phyloP scores from a whole-genome alignment of 2,888 invertebrate species.

The Rhogogaster chlorosoma region DNA sequence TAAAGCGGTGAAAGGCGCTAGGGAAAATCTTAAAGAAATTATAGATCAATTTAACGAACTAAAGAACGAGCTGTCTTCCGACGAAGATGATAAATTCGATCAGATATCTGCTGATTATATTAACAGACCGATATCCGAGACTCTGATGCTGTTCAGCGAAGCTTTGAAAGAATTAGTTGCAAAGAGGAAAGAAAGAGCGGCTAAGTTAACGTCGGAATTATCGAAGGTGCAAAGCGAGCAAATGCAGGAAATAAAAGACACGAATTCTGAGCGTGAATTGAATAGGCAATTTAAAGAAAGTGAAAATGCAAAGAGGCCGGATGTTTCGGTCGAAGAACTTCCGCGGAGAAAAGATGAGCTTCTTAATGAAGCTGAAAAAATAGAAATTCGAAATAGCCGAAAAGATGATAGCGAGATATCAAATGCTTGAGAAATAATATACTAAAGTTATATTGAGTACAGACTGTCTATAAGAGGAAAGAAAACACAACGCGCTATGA shows the following conservation, averaged over 20 bases:
- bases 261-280: slow-evolving; percentile 47
- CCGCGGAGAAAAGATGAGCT: background rate
- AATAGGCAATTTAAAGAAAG: slow-evolving; percentile 56
- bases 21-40: slow-evolving; percentile 72
- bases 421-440: slow-evolving; percentile 40
- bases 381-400: slow-evolving; percentile 44
- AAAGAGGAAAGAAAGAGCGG: slow-evolving; percentile 57
- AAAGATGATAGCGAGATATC: slow-evolving; percentile 19
- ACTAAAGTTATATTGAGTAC: slow-evolving; percentile 25
- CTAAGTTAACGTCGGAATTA: slow-evolving; percentile 56
- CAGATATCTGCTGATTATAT: slow-evolving; percentile 70
- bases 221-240: slow-evolving; percentile 53
- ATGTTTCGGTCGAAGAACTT: background rate
- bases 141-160: slow-evolving; percentile 71
- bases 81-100: slow-evolving; percentile 69
- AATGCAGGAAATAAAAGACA: slow-evolving; percentile 66
- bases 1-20: slow-evolving; percentile 65
- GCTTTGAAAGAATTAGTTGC: slow-evolving; percentile 71
- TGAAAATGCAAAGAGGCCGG: slow-evolving; percentile 55
- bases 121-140: slow-evolving; percentile 71
- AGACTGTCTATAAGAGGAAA: slow-evolving; percentile 50
- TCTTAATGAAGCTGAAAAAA: slow-evolving; percentile 49
- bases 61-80: slow-evolving; percentile 70
- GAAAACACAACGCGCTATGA: slow-evolving; percentile 52
- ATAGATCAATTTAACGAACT: slow-evolving; percentile 73